Evolutionary conservation across 2,888 invertebrate genomes (phyloP).

Genomic region (Acanthoscelides obtectus): DNA sequence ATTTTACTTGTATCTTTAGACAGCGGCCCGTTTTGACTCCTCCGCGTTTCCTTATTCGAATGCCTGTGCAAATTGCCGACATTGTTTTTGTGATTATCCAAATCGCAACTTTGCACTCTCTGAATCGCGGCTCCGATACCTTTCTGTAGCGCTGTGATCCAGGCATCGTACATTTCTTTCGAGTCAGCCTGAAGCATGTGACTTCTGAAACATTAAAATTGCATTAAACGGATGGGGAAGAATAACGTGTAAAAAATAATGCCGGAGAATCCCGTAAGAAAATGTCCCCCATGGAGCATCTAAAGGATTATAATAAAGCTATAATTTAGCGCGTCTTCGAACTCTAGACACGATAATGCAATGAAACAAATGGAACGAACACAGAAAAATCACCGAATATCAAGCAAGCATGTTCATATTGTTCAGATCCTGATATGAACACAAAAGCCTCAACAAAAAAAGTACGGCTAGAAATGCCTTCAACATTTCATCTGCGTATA

Average conservation of each 20-base stretch:
- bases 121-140: constrained; percentile 82
- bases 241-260: constrained; percentile 2
- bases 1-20: constrained; percentile 31
- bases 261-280: no score
- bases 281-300: no score
- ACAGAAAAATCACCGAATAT: no score
- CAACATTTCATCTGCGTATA: no score
- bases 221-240: neutral
- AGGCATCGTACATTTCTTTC: constrained; percentile 81
- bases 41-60: constrained; percentile 21
- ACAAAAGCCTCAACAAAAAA: no score
- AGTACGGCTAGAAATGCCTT: no score
- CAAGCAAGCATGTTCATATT: no score
- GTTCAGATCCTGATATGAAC: no score
- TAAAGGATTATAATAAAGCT: no score
- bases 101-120: constrained; percentile 47
- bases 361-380: no score
- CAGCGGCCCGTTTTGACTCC: constrained; percentile 26
- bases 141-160: constrained; percentile 86
- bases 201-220: constrained; percentile 55
- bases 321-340: no score
- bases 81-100: constrained; percentile 36
- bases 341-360: no score
- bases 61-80: constrained; percentile 30
- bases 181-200: constrained; percentile 98